Evolutionary conservation across 2,797 vertebrate species (phyloP), one percentile per base, ranked within the genome.

Genomic region (Hemibagrus guttatus): DNA sequence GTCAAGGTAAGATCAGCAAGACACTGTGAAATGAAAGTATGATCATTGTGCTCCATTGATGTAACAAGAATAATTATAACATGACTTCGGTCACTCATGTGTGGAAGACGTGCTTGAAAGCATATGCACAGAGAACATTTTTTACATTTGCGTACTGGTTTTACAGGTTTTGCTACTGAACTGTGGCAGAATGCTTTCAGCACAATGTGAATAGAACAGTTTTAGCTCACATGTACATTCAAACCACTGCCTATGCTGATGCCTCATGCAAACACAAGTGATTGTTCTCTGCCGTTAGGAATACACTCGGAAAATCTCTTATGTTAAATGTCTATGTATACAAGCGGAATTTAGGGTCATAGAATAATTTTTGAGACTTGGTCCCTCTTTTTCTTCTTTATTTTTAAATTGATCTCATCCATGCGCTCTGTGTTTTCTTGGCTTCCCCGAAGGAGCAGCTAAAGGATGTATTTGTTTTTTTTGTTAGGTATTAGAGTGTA

Each of bases 1-100:
- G 80, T 92, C 49, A 95, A 95, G 95, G 96, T 96, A 92, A 91
- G 88, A 39, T 56, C 26, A 81, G 35, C 69, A 82, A 56, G 63
- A 35, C 26, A 4, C 42, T 49, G 17, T 78, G 28, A 66, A 39
- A 35, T 54, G 9, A 1, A 76, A 56, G 59, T 21, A 66, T n/a
- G 72, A 35, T 23, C 69, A 7, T 6, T 68, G 63, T 52, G n/a
- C n/a, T 16, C 46, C 17, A 14, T 54, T 54, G 63, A 68, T 49
- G 42, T 21, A 81, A 64, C 59, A 80, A 61, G n/a, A 66, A 66
- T 66, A 66, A 3, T 8, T 74, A 26, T 39, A 23, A 26, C 13
- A 58, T 39, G 52, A 28, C 14, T 23, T 17, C 52, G 12, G 6
- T 75, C 58, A 63, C 39, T 75, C 72, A 12, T 59, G 74, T 61